Base-by-base conservation (phyloP, 2,113 vertebrate species). In the Aphyosemion australe region DNA sequence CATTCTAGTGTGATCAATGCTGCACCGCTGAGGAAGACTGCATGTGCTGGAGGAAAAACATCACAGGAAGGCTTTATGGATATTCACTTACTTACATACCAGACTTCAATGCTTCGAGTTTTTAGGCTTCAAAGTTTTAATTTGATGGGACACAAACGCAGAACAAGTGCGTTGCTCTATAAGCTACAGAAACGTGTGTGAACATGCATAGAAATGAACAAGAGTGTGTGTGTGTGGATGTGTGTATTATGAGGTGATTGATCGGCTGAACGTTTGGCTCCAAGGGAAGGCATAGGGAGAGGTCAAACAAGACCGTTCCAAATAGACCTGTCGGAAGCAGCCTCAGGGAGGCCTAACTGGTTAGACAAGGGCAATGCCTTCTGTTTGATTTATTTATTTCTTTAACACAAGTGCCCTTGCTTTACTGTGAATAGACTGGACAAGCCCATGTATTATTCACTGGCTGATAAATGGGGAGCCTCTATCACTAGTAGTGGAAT, bases 251-350 rank as follows among this genome's bases (percentile, higher is more conserved):
- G 53, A 57, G 60, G 83, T 90, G 91, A 92, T 92, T 91, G 88
- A 92, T 91, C 53, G 26, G 72, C 79, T 72, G 73, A 57, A 79
- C 3, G 48, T 74, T 76, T 87, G 53, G 77, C 88, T 88, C 71
- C 84, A 76, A 88, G 89, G 86, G 87, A 88, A 89, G 90, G 89
- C 86, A 85, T 43, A 74, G 76, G 61, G 73, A 84, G 83, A 87
- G 90, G 90, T 92, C 91, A 91, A 88, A 89, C 72, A 79, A 88
- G 88, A 87, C 78, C 72, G 72, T 91, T 90, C 88, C 89, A 90
- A 88, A 90, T 90, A 87, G 82, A 90, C 85, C 83, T 88, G 87
- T 87, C 83, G 66, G 82, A 80, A 71, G 74, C 64, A 74, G 88
- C 89, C 89, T 84, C 76, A 1, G 87, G 91, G 83, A 72, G 82